A percentile compares a stretch with the other conserved stretches of the same genome.
phyloP scores from a whole-genome alignment of 30 jellyfish, hydroid and myxozoan genomes.

The Turritopsis rubra region DNA sequence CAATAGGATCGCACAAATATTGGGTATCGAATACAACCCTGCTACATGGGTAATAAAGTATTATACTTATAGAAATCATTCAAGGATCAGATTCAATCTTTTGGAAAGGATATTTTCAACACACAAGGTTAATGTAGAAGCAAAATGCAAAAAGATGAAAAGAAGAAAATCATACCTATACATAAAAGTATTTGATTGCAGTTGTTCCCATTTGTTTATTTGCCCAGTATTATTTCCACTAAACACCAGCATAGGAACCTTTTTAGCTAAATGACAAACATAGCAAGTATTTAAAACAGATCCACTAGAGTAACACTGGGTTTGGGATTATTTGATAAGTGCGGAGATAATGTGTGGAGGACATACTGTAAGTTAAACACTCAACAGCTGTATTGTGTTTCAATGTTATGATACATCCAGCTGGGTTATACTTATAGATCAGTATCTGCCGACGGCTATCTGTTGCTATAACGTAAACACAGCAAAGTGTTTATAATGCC shows the following conservation, averaged over 20 bases:
- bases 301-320: neutral
- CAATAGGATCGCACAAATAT: too few species aligned
- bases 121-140: too few species aligned
- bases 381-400: constrained; percentile 47
- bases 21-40: too few species aligned
- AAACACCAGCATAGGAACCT: constrained; percentile 67
- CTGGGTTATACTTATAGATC: constrained; percentile 64
- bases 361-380: constrained; percentile 74
- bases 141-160: neutral
- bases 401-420: constrained; percentile 79
- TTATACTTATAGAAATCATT: too few species aligned
- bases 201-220: constrained; percentile 70
- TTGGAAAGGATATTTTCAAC: too few species aligned
- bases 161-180: constrained; percentile 42
- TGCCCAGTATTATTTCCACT: constrained; percentile 73
- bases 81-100: too few species aligned
- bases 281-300: neutral
- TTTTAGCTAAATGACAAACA: constrained; percentile 37
- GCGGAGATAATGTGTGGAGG: neutral
- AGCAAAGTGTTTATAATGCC: too few species aligned
- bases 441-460: constrained; percentile 66
- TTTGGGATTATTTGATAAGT: too few species aligned
- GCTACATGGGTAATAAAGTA: too few species aligned
- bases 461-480: constrained; percentile 37
- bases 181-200: constrained; percentile 76